Percentiles rank a stretch among this genome's conserved stretches.
Conservation (phyloP, 2,888 invertebrate genomes). For the Agonopterix arenella region DNA sequence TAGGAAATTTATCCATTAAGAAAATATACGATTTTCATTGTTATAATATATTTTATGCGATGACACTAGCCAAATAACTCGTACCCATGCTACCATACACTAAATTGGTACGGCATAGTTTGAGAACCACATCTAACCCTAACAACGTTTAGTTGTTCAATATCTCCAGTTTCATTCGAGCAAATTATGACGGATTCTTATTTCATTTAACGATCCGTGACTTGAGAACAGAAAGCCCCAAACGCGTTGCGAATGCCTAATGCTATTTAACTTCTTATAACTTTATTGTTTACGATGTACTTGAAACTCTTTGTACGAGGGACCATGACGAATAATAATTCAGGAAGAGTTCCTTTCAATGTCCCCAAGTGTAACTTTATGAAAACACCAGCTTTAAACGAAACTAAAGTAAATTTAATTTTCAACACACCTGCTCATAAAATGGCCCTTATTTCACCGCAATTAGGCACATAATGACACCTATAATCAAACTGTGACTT, state of each 20-base stretch:
- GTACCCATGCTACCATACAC: too few species aligned
- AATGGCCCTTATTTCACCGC: too few species aligned
- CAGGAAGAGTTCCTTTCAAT: conserved; percentile 32
- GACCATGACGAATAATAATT: conserved; percentile 28
- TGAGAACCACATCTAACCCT: not conserved
- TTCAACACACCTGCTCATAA: too few species aligned
- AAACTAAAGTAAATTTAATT: too few species aligned
- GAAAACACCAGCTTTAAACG: too few species aligned
- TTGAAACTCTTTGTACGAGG: conserved; percentile 26
- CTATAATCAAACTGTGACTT: too few species aligned
- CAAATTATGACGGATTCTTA: conserved; percentile 49
- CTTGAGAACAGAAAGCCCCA: conserved; percentile 30
- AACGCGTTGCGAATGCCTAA: conserved; percentile 45
- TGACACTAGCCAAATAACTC: too few species aligned
- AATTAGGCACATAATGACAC: too few species aligned
- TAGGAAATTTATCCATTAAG: too few species aligned
- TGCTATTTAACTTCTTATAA: conserved; percentile 39
- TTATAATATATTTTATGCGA: too few species aligned
- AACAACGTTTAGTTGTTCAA: not conserved
- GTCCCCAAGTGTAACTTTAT: conserved; percentile 25
- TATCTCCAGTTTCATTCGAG: conserved; percentile 7
- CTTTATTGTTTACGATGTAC: conserved; percentile 45
- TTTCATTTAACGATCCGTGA: conserved; percentile 51
- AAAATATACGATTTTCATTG: too few species aligned
- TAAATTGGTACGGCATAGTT: not conserved